Conservation (phyloP, 1,140 invertebrate genomes). For the Conus ventricosus region DNA sequence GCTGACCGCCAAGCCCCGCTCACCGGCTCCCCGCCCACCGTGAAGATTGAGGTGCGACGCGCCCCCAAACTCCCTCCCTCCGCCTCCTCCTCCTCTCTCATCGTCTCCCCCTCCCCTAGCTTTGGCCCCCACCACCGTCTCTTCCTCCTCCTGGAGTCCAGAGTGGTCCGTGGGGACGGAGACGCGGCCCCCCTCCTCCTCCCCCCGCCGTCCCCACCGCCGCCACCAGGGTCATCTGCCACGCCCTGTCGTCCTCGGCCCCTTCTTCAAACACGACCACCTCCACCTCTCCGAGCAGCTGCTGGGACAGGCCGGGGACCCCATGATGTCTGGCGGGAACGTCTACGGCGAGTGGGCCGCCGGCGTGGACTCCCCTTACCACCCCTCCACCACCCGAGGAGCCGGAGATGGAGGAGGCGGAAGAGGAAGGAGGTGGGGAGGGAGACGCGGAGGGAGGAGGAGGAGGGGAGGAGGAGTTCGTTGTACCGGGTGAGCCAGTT, state of each 20-base stretch:
- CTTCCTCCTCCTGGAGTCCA: background rate
- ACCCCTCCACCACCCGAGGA: background rate
- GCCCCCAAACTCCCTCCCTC: background rate
- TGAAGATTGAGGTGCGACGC: background rate
- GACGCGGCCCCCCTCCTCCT: background rate
- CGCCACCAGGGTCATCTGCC: background rate
- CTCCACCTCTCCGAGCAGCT: background rate
- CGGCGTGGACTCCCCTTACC: too few relatives aligned
- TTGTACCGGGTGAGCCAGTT: background rate
- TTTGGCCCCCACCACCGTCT: background rate
- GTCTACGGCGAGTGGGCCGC: background rate
- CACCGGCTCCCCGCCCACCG: background rate
- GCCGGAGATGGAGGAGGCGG: background rate
- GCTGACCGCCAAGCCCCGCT: slow-evolving; percentile 15
- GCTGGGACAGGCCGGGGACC: background rate
- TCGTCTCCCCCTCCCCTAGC: background rate
- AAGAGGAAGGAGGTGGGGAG: background rate
- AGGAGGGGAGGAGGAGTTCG: background rate
- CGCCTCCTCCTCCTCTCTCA: background rate
- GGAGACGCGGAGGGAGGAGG: background rate
- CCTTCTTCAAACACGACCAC: background rate
- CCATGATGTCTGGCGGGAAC: slow-evolving; percentile 10
- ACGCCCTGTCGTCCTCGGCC: background rate
- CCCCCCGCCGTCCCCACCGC: background rate
- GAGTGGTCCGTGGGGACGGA: background rate